Evolutionary conservation across 2,888 invertebrate genomes (phyloP).

Genomic region (Pharmacophagus antenor): DNA sequence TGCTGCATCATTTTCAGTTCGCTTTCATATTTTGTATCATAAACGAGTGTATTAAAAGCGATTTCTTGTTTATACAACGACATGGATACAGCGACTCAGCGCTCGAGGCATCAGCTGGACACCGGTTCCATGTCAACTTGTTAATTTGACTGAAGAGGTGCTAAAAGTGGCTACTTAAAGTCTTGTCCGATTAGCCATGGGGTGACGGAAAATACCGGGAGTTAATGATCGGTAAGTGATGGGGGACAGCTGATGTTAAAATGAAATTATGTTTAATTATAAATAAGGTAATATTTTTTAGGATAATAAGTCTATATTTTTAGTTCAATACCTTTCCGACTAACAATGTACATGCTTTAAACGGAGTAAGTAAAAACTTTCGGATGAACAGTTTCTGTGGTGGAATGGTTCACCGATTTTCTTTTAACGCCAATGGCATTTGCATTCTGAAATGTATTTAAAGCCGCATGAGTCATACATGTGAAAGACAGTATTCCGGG

Average conservation of each 20-base stretch:
- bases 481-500: too few species aligned
- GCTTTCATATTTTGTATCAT: conserved; percentile 18
- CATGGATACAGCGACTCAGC: not conserved
- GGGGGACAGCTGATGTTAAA: conserved; percentile 15
- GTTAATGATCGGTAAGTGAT: conserved; percentile 15
- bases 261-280: not conserved
- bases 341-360: too few species aligned
- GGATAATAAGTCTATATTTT: too few species aligned
- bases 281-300: not conserved
- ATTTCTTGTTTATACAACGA: not conserved
- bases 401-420: too few species aligned
- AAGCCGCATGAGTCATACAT: too few species aligned
- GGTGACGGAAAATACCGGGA: conserved; percentile 23
- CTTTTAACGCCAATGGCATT: too few species aligned
- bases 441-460: too few species aligned
- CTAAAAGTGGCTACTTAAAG: conserved; percentile 39
- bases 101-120: conserved; percentile 30
- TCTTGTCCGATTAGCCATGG: conserved; percentile 15
- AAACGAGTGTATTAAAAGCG: conserved; percentile 10
- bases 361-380: too few species aligned
- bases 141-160: conserved; percentile 44
- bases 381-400: too few species aligned
- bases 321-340: too few species aligned
- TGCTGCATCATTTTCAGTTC: conserved; percentile 8
- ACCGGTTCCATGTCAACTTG: conserved; percentile 39